A percentile compares a stretch with the other conserved stretches of the same genome.
Conservation (phyloP, 1,140 invertebrate genomes). For the Aphidius ervi region DNA sequence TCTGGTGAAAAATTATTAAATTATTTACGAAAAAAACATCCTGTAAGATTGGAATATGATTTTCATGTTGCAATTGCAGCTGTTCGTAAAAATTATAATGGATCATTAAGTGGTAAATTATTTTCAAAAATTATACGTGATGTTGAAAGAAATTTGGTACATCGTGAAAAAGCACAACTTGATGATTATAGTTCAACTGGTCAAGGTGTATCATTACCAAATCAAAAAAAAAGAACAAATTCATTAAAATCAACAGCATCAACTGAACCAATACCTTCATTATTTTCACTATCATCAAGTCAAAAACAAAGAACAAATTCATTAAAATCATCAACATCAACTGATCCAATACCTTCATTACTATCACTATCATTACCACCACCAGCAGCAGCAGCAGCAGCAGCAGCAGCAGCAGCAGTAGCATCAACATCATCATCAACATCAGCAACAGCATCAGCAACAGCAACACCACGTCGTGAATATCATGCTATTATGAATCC, state of each 20-base stretch:
- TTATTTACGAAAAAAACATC: slow-evolving; percentile 21
- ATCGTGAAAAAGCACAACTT: background rate
- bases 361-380: no score
- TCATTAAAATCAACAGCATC: no score
- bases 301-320: slow-evolving; percentile 2
- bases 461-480: background rate
- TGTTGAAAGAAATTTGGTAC: background rate
- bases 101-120: slow-evolving; percentile 23
- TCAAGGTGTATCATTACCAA: background rate
- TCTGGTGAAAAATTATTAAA: slow-evolving; percentile 20
- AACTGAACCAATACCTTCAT: no score
- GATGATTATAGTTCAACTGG: background rate
- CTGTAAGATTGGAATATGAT: slow-evolving; percentile 30
- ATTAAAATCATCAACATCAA: no score
- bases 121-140: slow-evolving; percentile 20
- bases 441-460: slow-evolving; percentile 21
- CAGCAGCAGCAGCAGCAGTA: background rate
- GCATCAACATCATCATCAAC: background rate
- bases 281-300: background rate
- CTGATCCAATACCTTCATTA: no score
- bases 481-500: slow-evolving; percentile 14
- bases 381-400: no score
- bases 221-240: slow-evolving; percentile 1
- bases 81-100: slow-evolving; percentile 29
- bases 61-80: slow-evolving; percentile 24